Conservation (phyloP, 2,888 invertebrate genomes). For the Ditylenchus weischeri region DNA sequence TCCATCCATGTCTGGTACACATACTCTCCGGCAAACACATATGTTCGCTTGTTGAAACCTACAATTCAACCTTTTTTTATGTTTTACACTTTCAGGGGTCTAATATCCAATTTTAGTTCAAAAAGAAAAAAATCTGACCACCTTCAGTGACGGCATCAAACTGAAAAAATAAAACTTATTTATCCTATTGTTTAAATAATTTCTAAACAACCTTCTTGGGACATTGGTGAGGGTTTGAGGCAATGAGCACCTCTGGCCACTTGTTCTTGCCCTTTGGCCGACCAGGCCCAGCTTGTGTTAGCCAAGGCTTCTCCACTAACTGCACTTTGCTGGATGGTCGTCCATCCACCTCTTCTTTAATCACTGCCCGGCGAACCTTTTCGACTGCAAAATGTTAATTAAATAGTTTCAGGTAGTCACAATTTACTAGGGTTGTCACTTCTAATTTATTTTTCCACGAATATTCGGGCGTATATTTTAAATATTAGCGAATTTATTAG, state of each 20-base stretch:
- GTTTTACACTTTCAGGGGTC: too few relatives aligned
- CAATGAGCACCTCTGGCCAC: slow-evolving; percentile 13
- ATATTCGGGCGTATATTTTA: too few relatives aligned
- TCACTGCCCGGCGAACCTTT: slow-evolving; percentile 10
- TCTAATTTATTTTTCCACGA: too few relatives aligned
- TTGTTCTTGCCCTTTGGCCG: neutral
- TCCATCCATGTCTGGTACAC: slow-evolving; percentile 53
- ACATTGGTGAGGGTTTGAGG: slow-evolving; percentile 35
- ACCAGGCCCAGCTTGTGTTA: slow-evolving; percentile 11
- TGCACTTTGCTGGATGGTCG: neutral
- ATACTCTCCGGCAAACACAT: slow-evolving; percentile 47
- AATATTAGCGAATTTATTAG: too few relatives aligned
- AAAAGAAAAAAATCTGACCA: neutral
- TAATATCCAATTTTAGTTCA: too few relatives aligned
- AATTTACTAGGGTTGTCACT: too few relatives aligned
- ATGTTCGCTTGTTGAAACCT: slow-evolving; percentile 42
- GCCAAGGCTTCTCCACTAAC: slow-evolving; percentile 10
- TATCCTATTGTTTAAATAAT: too few relatives aligned
- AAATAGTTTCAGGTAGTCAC: too few relatives aligned
- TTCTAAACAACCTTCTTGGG: slow-evolving; percentile 28
- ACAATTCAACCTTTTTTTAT: neutral
- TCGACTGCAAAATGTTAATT: too few relatives aligned
- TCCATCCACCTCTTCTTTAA: neutral
- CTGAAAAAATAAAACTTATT: neutral
- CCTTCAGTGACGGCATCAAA: slow-evolving; percentile 54